Percentiles rank a stretch among this genome's conserved stretches.
phyloP scores from a whole-genome alignment of 2,797 vertebrate genomes.

The Argentina silus region DNA sequence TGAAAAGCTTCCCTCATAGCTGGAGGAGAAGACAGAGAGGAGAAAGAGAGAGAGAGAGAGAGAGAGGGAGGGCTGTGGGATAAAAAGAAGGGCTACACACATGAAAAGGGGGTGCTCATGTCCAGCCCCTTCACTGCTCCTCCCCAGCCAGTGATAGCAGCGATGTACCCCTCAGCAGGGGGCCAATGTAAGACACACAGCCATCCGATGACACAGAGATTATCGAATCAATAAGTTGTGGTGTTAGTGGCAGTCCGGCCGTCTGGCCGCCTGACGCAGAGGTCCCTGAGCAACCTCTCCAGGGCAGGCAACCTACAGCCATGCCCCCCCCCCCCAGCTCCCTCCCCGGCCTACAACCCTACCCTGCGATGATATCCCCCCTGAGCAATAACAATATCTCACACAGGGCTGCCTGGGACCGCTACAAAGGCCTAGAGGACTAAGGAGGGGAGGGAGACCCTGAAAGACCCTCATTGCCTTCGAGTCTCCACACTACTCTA shows the following conservation, averaged over 20 bases:
- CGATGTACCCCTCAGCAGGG: conserved; percentile 68
- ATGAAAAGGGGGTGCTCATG: conserved; percentile 44
- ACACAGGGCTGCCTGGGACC: conserved; percentile 40
- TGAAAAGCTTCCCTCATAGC: conserved; percentile 74
- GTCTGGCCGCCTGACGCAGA: conserved; percentile 31
- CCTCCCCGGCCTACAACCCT: conserved; percentile 33
- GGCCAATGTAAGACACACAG: conserved; percentile 68
- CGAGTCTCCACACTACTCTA: conserved; percentile 19
- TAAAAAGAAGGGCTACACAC: conserved; percentile 26
- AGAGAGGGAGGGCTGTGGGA: conserved; percentile 14
- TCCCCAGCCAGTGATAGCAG: conserved; percentile 47
- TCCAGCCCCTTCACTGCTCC: conserved; percentile 7
- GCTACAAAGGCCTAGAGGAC: conserved; percentile 38
- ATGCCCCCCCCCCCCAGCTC: conserved; percentile 7
- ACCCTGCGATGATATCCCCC: conserved; percentile 61
- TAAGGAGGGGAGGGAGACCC: conserved; percentile 4
- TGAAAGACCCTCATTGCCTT: conserved; percentile 4
- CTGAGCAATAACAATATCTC: conserved; percentile 45
- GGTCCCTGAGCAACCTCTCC: conserved; percentile 40
- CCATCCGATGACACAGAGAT: conserved; percentile 76
- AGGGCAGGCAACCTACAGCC: not conserved
- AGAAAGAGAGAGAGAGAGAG: conserved; percentile 20
- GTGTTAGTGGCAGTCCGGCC: conserved; percentile 43
- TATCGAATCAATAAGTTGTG: conserved; percentile 83
- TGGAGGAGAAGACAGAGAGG: conserved; percentile 45